Conservation (phyloP, 1,140 invertebrate genomes). For the Drosophila bocqueti region DNA sequence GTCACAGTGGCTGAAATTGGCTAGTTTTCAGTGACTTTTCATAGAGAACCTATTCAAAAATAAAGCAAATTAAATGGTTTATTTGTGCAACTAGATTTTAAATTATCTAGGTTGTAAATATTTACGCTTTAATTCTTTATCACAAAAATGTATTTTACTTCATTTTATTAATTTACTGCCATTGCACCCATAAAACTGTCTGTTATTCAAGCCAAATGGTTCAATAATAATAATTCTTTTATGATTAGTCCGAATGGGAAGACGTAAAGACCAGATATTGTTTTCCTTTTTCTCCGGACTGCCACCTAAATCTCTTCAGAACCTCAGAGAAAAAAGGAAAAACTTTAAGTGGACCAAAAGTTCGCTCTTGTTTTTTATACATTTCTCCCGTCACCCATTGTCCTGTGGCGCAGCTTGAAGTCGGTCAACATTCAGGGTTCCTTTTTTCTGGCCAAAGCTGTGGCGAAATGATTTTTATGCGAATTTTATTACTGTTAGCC, state of each 20-base stretch:
- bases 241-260: constrained; percentile 6
- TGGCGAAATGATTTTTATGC: constrained; percentile 77
- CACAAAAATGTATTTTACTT: not conserved
- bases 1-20: constrained; percentile 18
- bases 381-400: constrained; percentile 27
- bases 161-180: not conserved
- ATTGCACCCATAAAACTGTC: not conserved
- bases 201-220: constrained; percentile 1
- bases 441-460: constrained; percentile 33
- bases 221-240: constrained; percentile 2
- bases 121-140: not conserved
- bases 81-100: not conserved
- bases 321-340: not conserved
- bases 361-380: constrained; percentile 8
- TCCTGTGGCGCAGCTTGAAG: constrained; percentile 49
- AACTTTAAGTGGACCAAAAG: constrained; percentile 6
- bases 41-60: not conserved
- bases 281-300: not conserved
- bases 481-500: constrained; percentile 80
- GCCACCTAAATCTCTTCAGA: constrained; percentile 2
- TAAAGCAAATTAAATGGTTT: not conserved
- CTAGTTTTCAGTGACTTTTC: not conserved
- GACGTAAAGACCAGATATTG: not conserved
- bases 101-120: no score
- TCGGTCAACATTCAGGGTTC: constrained; percentile 55